Evolutionary conservation across 2,797 vertebrate species (phyloP).

Genomic region (Benthosema pterotum): DNA sequence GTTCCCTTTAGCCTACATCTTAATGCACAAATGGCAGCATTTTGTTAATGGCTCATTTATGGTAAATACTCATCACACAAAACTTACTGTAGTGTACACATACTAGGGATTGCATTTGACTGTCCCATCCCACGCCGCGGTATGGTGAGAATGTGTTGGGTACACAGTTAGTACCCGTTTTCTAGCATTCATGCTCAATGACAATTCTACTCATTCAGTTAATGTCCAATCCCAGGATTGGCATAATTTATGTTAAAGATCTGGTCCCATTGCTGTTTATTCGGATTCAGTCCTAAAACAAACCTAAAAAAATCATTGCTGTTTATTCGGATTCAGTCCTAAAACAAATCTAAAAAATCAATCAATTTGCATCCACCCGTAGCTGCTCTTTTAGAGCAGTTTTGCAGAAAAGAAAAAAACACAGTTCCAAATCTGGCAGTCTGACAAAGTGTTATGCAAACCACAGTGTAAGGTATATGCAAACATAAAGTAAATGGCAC

Average conservation of each 20-base stretch:
- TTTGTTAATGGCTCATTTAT: slow-evolving; percentile 32
- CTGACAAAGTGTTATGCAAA: no score
- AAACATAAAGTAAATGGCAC: no score
- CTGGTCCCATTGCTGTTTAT: slow-evolving; percentile 56
- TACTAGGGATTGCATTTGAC: background rate
- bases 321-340: slow-evolving; percentile 47
- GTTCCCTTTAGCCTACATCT: slow-evolving; percentile 49
- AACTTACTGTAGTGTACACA: no score
- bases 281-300: slow-evolving; percentile 22
- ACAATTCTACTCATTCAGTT: slow-evolving; percentile 43
- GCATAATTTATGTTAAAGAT: slow-evolving; percentile 66
- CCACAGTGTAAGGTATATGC: no score
- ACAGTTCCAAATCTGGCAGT: no score
- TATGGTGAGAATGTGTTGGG: no score
- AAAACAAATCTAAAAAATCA: no score
- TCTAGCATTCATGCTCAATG: slow-evolving; percentile 42
- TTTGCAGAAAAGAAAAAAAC: no score
- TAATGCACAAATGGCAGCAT: slow-evolving; percentile 46
- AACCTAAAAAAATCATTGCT: background rate
- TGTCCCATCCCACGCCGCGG: background rate
- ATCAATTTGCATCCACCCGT: no score
- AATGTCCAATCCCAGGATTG: slow-evolving; percentile 56
- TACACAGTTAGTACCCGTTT: no score
- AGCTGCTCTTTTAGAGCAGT: no score
- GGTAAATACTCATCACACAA: background rate